Conservation (phyloP, 2,797 vertebrate species). For the Moxostoma hubbsi region DNA sequence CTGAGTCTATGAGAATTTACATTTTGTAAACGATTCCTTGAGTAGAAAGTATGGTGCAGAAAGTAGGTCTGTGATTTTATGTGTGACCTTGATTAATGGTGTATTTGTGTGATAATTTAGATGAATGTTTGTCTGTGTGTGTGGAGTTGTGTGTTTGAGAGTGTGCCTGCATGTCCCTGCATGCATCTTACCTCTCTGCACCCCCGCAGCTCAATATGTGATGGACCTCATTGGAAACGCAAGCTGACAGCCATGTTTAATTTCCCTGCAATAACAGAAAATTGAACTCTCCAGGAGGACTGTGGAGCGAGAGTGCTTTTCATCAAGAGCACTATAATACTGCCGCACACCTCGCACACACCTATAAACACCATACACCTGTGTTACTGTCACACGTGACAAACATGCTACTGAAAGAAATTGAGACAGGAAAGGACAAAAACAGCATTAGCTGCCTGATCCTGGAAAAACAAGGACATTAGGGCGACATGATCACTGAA, state of each 20-base stretch:
- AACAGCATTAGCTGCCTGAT: slow-evolving; percentile 20
- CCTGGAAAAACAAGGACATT: neutral
- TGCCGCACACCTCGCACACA: neutral
- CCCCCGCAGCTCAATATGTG: slow-evolving; percentile 53
- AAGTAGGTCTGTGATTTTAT: neutral
- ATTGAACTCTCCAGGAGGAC: slow-evolving; percentile 66
- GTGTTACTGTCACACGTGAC: neutral
- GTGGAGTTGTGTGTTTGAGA: slow-evolving; percentile 15
- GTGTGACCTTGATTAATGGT: neutral
- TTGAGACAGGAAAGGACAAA: slow-evolving; percentile 22
- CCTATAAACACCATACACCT: slow-evolving; percentile 5
- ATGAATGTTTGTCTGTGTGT: slow-evolving; percentile 28
- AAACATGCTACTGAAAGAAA: neutral
- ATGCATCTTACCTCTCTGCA: slow-evolving; percentile 16
- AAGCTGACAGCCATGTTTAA: slow-evolving; percentile 73
- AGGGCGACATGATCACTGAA: slow-evolving; percentile 13
- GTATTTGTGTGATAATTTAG: neutral
- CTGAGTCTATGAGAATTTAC: too few relatives aligned
- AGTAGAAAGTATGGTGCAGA: neutral
- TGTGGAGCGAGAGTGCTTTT: slow-evolving; percentile 58
- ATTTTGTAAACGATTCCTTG: too few relatives aligned
- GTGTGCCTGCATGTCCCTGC: neutral
- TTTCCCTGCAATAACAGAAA: slow-evolving; percentile 70
- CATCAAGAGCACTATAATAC: slow-evolving; percentile 59
- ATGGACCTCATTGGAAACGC: slow-evolving; percentile 68